Percentiles rank a stretch among this genome's conserved stretches.
These are phyloP conservation scores for Sesamia nonagrioides DNA, from an alignment of 1,140 invertebrate species.

Conservation along the genomic window DNA sequence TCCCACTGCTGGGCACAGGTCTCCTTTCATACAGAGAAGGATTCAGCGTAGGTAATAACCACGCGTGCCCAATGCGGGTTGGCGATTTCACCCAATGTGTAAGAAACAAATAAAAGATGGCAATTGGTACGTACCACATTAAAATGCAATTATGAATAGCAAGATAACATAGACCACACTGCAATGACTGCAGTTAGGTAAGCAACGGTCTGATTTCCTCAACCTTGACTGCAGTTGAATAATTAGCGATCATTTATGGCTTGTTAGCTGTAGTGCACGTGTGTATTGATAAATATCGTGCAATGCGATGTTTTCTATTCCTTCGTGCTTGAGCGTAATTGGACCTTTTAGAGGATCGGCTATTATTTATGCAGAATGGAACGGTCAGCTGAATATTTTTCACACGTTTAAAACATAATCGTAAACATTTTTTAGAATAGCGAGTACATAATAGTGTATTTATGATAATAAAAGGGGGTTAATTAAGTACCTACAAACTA, in stretches of 20 bases:
- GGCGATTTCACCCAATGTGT: too few relatives aligned
- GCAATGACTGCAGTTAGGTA: slow-evolving; percentile 34
- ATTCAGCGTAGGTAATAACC: too few relatives aligned
- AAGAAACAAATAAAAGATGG: neutral
- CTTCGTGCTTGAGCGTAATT: neutral
- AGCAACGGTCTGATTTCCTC: slow-evolving; percentile 37
- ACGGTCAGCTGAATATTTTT: too few relatives aligned
- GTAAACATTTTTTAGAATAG: too few relatives aligned
- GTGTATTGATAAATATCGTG: slow-evolving; percentile 1
- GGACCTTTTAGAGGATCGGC: neutral
- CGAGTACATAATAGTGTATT: too few relatives aligned
- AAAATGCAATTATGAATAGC: slow-evolving; percentile 8
- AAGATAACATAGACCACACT: slow-evolving; percentile 18
- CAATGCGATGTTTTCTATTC: neutral
- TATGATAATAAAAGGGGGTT: too few relatives aligned
- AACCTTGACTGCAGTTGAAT: slow-evolving; percentile 43
- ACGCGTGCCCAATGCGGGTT: too few relatives aligned
- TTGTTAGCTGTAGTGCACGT: slow-evolving; percentile 6
- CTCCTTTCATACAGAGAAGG: too few relatives aligned
- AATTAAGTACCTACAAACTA: too few relatives aligned
- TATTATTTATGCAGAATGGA: too few relatives aligned
- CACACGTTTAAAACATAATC: too few relatives aligned
- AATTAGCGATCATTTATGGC: slow-evolving; percentile 28
- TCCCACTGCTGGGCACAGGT: too few relatives aligned
- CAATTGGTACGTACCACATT: neutral